Conservation (phyloP, 2,888 invertebrate genomes). For the Euproctis similis region DNA sequence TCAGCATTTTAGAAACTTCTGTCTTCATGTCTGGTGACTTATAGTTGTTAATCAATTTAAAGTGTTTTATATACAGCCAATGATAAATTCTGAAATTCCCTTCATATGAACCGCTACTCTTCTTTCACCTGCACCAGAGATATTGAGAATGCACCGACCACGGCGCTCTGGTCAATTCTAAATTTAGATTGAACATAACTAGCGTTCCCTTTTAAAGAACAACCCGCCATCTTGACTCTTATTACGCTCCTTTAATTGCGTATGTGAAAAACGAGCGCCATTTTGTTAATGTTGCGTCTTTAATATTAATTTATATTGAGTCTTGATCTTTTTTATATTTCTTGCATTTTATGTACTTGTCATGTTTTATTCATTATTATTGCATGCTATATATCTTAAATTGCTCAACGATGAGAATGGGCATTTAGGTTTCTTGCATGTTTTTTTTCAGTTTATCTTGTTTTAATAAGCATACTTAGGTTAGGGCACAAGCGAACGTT, state of each 20-base stretch:
- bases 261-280: slow-evolving; percentile 19
- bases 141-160: slow-evolving; percentile 35
- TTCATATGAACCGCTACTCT: slow-evolving; percentile 7
- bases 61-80: not conserved
- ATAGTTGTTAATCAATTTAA: not conserved
- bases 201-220: slow-evolving; percentile 52
- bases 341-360: not conserved
- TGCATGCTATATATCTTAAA: too few species aligned
- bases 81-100: too few species aligned
- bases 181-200: slow-evolving; percentile 52
- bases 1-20: too few species aligned
- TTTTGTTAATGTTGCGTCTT: slow-evolving; percentile 18
- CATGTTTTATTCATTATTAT: not conserved
- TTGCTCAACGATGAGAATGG: too few species aligned
- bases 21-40: not conserved
- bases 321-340: not conserved
- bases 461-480: too few species aligned
- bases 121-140: slow-evolving; percentile 12
- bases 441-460: too few species aligned
- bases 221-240: slow-evolving; percentile 35
- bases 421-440: too few species aligned
- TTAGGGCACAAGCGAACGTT: too few species aligned
- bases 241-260: slow-evolving; percentile 30
- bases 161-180: slow-evolving; percentile 45
- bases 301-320: slow-evolving; percentile 11